A percentile compares a stretch with the other conserved stretches of the same genome.
These are phyloP conservation scores for Ephialtes manifestator DNA, from an alignment of 2,888 invertebrate genomes.

Conservation along the genomic window DNA sequence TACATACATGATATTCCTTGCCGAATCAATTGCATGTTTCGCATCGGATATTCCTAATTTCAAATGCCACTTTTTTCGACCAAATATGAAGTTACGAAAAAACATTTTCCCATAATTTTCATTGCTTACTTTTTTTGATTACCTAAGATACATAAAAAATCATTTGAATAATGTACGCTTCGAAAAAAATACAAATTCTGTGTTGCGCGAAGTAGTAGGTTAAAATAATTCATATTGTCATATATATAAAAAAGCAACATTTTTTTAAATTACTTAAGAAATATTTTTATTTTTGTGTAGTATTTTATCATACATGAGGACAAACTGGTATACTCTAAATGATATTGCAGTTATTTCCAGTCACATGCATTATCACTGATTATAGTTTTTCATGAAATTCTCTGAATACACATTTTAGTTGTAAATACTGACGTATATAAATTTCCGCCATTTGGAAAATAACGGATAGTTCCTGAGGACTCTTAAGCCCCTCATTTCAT, in stretches of 20 bases:
- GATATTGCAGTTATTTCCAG: not conserved
- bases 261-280: too few species aligned
- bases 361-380: not conserved
- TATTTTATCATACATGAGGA: not conserved
- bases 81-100: not conserved
- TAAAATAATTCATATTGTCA: not conserved
- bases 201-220: not conserved
- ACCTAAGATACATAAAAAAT: not conserved
- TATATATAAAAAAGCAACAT: too few species aligned
- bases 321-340: too few species aligned
- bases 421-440: not conserved
- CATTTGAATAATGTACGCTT: too few species aligned
- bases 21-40: not conserved
- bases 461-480: not conserved
- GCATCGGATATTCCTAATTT: not conserved
- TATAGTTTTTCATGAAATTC: not conserved
- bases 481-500: constrained; percentile 19
- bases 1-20: not conserved
- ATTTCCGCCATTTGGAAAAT: constrained; percentile 4
- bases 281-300: too few species aligned
- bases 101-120: not conserved
- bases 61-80: not conserved
- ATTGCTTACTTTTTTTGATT: not conserved
- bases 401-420: constrained; percentile 4
- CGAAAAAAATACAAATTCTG: too few species aligned